Conservation (phyloP, 2,888 invertebrate genomes). For the Altica lythri region DNA sequence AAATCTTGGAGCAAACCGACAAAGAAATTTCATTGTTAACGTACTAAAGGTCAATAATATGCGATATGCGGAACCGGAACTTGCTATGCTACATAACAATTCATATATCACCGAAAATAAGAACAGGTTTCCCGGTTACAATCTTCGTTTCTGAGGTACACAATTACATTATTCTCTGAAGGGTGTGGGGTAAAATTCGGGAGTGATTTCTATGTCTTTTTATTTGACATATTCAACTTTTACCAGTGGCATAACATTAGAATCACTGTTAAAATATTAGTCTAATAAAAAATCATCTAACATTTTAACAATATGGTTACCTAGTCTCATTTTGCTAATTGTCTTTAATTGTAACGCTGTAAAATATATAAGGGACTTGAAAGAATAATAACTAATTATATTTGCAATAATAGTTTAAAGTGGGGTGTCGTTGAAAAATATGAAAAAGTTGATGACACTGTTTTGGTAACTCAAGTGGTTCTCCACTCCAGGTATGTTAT, state of each 20-base stretch:
- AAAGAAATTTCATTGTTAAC: constrained; percentile 23
- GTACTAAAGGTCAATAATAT: constrained; percentile 44
- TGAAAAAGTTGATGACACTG: too few species aligned
- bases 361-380: too few species aligned
- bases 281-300: too few species aligned
- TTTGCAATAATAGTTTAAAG: too few species aligned
- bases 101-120: constrained; percentile 52
- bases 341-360: too few species aligned
- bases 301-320: too few species aligned
- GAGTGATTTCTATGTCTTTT: constrained; percentile 36
- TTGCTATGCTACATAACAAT: constrained; percentile 44
- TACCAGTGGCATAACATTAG: constrained; percentile 25
- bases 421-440: too few species aligned
- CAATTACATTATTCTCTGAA: constrained; percentile 33
- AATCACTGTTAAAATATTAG: too few species aligned
- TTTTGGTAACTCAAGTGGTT: too few species aligned
- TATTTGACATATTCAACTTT: constrained; percentile 20
- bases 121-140: constrained; percentile 54
- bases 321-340: too few species aligned
- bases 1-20: constrained; percentile 26
- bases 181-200: constrained; percentile 26
- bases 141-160: constrained; percentile 46
- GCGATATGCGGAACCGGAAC: constrained; percentile 55
- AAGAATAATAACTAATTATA: too few species aligned
- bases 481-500: too few species aligned